Evolutionary conservation across 2,797 vertebrate species (phyloP), one percentile per base, ranked within the genome.

Genomic region (Gephyroberyx darwinii): DNA sequence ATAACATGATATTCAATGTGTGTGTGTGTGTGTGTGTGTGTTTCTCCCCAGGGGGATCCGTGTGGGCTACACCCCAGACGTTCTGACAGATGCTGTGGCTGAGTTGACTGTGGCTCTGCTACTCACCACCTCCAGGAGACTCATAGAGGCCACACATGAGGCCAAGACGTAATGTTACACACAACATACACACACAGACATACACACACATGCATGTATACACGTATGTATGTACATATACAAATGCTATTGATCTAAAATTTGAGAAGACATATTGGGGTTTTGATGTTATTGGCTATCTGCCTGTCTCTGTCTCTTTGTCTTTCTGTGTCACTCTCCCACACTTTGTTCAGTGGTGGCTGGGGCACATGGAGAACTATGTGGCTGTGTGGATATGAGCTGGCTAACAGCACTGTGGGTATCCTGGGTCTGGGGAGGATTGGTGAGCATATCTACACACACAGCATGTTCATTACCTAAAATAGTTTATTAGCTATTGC

Each of bases 371-470:
- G 94, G 94, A 93, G 93, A 48, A 94, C 93, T 39, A 74, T 95
- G 69, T 94, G 94, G 94, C 84, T 93, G 69, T 94, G 95, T 83
- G 91, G 90, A 45, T 71, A 93, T 30, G 91, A 94, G 64, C 81
- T 96, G 52, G 92, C 91, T 39, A 88, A 92, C 86, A 95, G 95
- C 86, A 95, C 95, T 22, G 93, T 95, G 72, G 95, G 95, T 9
- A 95, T 95, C 62, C 76, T 96, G 2, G 95, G 95, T 48, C 90
- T 96, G 30, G 95, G 95, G 59, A 91, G 94, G 77, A 95, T 95
- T 4, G 95, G 94, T 95, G 77, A 92, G 93, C 33, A 1, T 3
- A 31, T 61, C 10, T 48, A 13, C 9, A 39, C 19, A 16, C 30
- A 19, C 8, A 39, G 30, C 1, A 13, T 10, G 39, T 10, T 12